Base-by-base conservation (phyloP, 2,888 invertebrate genomes). In the Hemistola chrysoprasaria region DNA sequence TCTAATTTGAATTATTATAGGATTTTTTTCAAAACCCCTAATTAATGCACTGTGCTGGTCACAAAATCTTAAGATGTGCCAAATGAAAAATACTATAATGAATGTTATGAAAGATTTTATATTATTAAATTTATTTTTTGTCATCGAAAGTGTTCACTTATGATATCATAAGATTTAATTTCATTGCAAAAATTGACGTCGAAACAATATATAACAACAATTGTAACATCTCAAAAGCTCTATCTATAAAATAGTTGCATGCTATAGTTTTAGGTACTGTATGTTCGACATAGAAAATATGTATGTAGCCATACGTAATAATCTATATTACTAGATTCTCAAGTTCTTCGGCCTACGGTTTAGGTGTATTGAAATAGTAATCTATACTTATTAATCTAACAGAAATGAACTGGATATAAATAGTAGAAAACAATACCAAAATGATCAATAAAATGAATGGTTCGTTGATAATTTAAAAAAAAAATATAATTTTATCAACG, bases 261-360 rank as follows among this genome's bases (percentile, higher is more conserved):
- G 83, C 65, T 73, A 59, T 80, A 82, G 80, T 59, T 54, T n/a
- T n/a, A n/a, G n/a, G 69, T 48, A 71, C 62, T 70, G 74, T 63
- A 62, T 80, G 76, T 78, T 62, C 71, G 70, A 79, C 58, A 75
- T 80, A 81, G 77, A 49, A 65, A 66, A 21, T 53, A 56, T 53
- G 71, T 81, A 68, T 77, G 76, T 83, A 82, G 80, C 65, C 69
- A 63, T 70, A 52, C n/a, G n/a, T n/a, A n/a, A n/a, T n/a, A 62
- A 61, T 59, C 33, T 37, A 52, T 55, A 36, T 56, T 55, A 36
- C 56, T 76, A 76, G 68, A 69, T 65, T 66, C 62, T 68, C 53
- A 65, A 64, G 62, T 64, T 64, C 53, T 68, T 65, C 62, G 78
- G 76, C 78, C 80, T 81, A 76, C 59, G 49, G 56, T 54, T 59